These are phyloP conservation scores for Siniperca chuatsi DNA, from an alignment of 2,113 vertebrate genomes.

Conservation along the genomic window DNA sequence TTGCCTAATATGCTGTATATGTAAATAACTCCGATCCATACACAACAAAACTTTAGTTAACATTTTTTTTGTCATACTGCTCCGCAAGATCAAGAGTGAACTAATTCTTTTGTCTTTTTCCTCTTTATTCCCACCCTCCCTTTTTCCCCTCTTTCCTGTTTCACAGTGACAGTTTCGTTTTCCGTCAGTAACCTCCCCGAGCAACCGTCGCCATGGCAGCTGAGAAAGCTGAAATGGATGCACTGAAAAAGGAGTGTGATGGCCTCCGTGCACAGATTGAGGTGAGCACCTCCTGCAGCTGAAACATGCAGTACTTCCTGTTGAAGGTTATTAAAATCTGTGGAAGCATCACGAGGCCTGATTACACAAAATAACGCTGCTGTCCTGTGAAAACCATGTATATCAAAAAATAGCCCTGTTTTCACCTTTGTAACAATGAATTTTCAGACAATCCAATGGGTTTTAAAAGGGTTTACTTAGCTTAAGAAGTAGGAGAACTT, in stretches of 20 bases:
- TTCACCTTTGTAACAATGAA: no score
- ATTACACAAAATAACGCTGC: not conserved
- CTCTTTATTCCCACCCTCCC: not conserved
- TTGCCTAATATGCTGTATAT: not conserved
- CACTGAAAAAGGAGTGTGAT: slow-evolving; percentile 85
- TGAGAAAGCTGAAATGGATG: slow-evolving; percentile 84
- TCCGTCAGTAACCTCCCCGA: slow-evolving; percentile 54
- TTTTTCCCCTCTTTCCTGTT: not conserved
- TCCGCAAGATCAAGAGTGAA: not conserved
- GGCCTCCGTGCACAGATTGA: slow-evolving; percentile 83
- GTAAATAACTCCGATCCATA: not conserved
- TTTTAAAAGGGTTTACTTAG: no score
- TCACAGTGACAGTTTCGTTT: slow-evolving; percentile 41
- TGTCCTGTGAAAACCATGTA: not conserved
- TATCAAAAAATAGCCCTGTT: not conserved
- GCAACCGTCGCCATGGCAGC: slow-evolving; percentile 80
- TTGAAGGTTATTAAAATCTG: not conserved
- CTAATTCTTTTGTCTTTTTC: not conserved
- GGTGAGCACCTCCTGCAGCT: slow-evolving; percentile 61
- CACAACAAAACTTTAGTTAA: not conserved
- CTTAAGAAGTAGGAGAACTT: not conserved
- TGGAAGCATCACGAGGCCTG: not conserved
- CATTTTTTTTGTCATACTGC: no score
- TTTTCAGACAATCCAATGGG: not conserved
- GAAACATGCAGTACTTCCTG: not conserved